Conservation (phyloP, 2,888 invertebrate species). For the Tetranychus truncatus region DNA sequence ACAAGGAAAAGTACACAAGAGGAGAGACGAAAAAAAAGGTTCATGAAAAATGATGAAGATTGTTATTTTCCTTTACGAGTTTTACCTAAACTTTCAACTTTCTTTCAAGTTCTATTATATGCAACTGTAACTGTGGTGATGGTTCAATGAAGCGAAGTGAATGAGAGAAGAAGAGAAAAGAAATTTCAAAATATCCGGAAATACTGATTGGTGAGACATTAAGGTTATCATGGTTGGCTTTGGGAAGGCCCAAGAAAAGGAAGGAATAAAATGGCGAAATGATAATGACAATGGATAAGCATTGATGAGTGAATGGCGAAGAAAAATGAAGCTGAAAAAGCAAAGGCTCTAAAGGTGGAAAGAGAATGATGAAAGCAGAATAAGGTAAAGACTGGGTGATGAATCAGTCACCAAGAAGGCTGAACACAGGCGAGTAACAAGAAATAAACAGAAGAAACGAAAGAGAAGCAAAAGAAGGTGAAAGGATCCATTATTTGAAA, state of each 20-base stretch:
- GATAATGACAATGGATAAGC: no score
- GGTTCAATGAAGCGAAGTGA: not conserved
- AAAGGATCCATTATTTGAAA: not conserved
- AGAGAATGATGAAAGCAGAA: no score
- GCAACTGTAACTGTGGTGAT: not conserved
- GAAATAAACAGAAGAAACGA: not conserved
- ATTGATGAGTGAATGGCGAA: no score
- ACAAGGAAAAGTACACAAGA: no score
- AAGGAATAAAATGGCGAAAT: not conserved
- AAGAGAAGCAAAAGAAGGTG: not conserved
- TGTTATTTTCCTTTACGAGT: no score
- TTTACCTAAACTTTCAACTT: not conserved
- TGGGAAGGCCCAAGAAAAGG: not conserved
- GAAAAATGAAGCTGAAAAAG: no score
- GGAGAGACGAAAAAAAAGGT: no score
- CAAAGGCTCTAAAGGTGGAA: no score
- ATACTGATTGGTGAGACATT: not conserved
- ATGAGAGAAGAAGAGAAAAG: not conserved
- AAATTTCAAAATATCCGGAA: not conserved
- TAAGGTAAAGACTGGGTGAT: not conserved
- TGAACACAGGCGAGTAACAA: not conserved
- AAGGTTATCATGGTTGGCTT: not conserved
- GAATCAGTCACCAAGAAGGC: not conserved
- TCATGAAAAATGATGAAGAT: no score
- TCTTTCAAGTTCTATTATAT: not conserved